Conservation (phyloP, 2,113 vertebrate species). For the Epinephelus lanceolatus region DNA sequence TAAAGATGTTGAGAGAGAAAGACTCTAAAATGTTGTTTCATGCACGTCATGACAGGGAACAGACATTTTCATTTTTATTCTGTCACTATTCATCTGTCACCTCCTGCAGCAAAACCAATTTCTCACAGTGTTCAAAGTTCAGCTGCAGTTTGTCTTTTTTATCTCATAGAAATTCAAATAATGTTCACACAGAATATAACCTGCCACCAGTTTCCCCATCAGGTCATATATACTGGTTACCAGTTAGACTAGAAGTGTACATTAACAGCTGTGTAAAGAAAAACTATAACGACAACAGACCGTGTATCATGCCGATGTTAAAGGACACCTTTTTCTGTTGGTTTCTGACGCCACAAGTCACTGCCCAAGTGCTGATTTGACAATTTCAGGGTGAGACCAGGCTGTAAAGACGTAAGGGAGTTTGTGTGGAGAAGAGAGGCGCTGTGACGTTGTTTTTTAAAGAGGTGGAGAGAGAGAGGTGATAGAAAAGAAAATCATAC, state of each 20-base stretch:
- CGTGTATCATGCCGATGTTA: too few species aligned
- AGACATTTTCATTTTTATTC: conserved; percentile 9
- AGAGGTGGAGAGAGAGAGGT: not conserved
- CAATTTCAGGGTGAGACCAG: too few species aligned
- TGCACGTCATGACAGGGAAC: conserved; percentile 3
- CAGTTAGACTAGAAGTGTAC: not conserved
- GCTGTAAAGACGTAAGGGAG: too few species aligned
- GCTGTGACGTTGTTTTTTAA: not conserved
- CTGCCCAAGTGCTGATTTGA: too few species aligned
- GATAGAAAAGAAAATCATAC: not conserved
- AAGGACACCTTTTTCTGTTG: too few species aligned
- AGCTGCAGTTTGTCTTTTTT: not conserved
- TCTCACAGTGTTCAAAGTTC: not conserved
- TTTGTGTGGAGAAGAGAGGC: not conserved
- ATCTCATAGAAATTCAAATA: not conserved
- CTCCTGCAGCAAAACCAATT: not conserved
- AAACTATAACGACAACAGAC: too few species aligned
- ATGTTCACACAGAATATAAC: not conserved
- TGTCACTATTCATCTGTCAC: not conserved
- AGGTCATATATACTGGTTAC: not conserved
- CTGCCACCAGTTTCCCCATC: not conserved
- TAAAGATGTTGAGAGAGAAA: not conserved
- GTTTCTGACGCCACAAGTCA: too few species aligned
- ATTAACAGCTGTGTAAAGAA: too few species aligned
- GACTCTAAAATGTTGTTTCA: not conserved